Evolutionary conservation across 2,888 invertebrate species (phyloP), one percentile per base, ranked within the genome.

Genomic region (Cosmorhoe ocellata): DNA sequence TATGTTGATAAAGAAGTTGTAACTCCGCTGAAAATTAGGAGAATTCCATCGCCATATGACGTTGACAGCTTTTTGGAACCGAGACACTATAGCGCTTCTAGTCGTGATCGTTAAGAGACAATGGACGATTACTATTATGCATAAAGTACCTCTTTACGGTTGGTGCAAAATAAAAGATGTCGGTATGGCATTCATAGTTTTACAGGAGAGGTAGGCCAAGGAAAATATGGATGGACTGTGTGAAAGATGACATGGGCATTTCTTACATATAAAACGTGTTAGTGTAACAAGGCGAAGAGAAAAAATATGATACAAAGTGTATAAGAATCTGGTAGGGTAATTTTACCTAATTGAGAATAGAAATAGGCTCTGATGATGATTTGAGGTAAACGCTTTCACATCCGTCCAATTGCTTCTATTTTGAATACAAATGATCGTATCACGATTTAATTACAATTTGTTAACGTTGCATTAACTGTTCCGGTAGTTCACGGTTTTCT

Each of bases 401-500:
- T 37, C 48, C 37, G 36, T 31, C 36, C 36, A n/a, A 22, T n/a
- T 10, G 22, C 48, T 41, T 41, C 58, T 69, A 56, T 68, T 69
- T 81, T 79, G 63, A 68, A 71, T 67, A 65, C 65, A 66, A 64
- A 66, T 65, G 59, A 61, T 66, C 60, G 58, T 62, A 46, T 78
- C 84, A 86, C 86, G 85, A 84, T 76, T 81, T 83, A 83, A 80
- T 86, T 88, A 86, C 51, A 84, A 83, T 84, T 84, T 81, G 83
- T 84, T 74, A 68, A 76, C 79, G 73, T 73, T 59, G 80, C 85
- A 87, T 85, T 81, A 83, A 88, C 83, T 78, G 73, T 79, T 85
- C 81, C 79, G 72, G 83, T 78, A 80, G 82, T 79, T 73, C 67
- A 48, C 31, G 24, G 24, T 12, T 41, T 45, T 34, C 31, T 40